phyloP scores from a whole-genome alignment of 2,797 vertebrate genomes.

The Iguana delicatissima region DNA sequence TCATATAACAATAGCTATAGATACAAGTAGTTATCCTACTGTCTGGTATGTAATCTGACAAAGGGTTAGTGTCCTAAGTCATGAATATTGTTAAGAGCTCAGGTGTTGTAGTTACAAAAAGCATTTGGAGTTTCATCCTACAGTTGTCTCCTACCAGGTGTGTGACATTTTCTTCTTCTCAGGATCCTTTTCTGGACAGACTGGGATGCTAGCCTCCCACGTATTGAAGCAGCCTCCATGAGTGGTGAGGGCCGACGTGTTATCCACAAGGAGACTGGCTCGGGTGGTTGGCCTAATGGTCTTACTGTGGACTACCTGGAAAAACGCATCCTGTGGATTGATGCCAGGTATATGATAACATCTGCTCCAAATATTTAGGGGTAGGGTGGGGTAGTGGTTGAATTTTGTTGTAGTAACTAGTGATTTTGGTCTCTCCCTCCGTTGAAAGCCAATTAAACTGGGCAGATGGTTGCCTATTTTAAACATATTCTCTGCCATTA shows the following conservation, averaged over 20 bases:
- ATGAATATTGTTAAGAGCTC: not conserved
- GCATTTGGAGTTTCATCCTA: not conserved
- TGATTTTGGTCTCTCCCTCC: not conserved
- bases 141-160: not conserved
- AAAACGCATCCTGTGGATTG: conserved; percentile 96
- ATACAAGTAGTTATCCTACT: not conserved
- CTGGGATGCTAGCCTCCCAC: conserved; percentile 95
- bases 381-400: not conserved
- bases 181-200: conserved; percentile 99
- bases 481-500: conserved; percentile 6
- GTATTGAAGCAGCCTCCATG: conserved; percentile 98
- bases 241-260: conserved; percentile 92
- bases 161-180: not conserved
- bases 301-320: conserved; percentile 98
- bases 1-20: not conserved
- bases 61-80: not conserved
- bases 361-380: not conserved
- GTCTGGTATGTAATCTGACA: not conserved
- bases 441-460: not conserved
- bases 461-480: not conserved
- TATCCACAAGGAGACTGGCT: conserved; percentile 95
- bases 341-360: conserved; percentile 87
- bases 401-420: not conserved
- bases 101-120: not conserved
- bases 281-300: conserved; percentile 96